Conservation (phyloP, 2,113 vertebrate genomes). For the Trichomycterus rosablanca region DNA sequence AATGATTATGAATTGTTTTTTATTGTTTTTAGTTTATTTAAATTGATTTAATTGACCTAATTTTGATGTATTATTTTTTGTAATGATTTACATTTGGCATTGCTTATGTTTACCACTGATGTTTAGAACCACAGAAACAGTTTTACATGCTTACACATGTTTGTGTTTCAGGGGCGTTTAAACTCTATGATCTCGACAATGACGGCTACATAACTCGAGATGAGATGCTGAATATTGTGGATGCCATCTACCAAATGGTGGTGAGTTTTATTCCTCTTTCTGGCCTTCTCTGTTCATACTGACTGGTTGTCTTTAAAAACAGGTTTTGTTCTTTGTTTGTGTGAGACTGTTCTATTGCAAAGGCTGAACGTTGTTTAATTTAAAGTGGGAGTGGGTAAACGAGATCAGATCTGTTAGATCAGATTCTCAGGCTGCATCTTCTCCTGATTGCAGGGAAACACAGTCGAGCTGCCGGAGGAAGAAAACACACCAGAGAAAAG, state of each 20-base stretch:
- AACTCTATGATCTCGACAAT: conserved; percentile 94
- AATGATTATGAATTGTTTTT: too few relatives aligned
- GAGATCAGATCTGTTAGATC: not conserved
- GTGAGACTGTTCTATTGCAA: not conserved
- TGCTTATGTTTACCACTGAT: too few relatives aligned
- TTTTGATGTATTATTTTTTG: too few relatives aligned
- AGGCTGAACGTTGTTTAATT: not conserved
- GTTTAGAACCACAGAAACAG: too few relatives aligned
- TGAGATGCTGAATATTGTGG: conserved; percentile 98
- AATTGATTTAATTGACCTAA: too few relatives aligned
- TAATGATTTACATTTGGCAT: too few relatives aligned
- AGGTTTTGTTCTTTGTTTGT: not conserved
- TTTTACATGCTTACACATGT: conserved; percentile 1
- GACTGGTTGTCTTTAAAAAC: not conserved
- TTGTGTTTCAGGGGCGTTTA: conserved; percentile 87
- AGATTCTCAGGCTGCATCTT: not conserved
- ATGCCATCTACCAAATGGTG: conserved; percentile 99
- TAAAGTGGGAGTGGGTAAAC: not conserved
- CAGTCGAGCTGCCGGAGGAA: conserved; percentile 93
- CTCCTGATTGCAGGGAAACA: conserved; percentile 79
- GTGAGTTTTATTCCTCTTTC: conserved; percentile 68
- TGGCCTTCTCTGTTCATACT: conserved; percentile 1
- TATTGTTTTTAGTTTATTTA: too few relatives aligned
- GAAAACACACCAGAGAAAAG: conserved; percentile 96
- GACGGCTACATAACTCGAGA: conserved; percentile 96